Evolutionary conservation across 2,888 invertebrate genomes (phyloP), one percentile per base, ranked within the genome.

Genomic region (Isotomurus palustris): DNA sequence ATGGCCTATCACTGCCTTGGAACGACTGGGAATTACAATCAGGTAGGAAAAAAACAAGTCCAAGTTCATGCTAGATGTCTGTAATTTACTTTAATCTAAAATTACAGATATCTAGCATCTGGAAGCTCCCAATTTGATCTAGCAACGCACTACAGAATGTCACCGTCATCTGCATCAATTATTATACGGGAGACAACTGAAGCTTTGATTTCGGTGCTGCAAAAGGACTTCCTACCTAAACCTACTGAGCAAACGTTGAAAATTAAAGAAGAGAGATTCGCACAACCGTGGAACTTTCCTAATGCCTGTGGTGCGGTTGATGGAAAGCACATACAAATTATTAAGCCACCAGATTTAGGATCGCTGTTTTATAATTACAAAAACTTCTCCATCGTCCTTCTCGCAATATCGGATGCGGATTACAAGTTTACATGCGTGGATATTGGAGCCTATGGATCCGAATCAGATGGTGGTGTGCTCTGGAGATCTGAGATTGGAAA

Each of bases 341-440:
- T 24, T 24, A 29, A 28, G 4, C 59, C 59, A 14, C 1, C 12
- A 19, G 14, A 14, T 2, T 35, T 41, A 3, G 62, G 59, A 1
- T 62, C 62, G 14, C 12, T 22, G 1, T 43, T 43, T 43, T 59
- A 28, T 41, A 62, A 62, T 24, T 62, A 62, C 28, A 62, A 62
- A 44, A 44, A 45, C 1, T 62, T 52, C 35, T 51, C 54, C 3
- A 17, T 58, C 12, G 58, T 54, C 8, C 36, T 62, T 3, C 21
- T 62, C 1, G 62, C 58, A 1, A 38, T 58, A 1, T 35, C 48
- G 1, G 44, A 51, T 38, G 53, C 54, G 5, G 38, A 63, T 17
- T 63, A 56, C 49, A 12, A 48, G 29, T 59, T 62, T 25, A 32
- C 48, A 6, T 19, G 32, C 2, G 49, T 62, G 2, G 62, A 62